Evolutionary conservation across 1,140 invertebrate species (phyloP), one percentile per base, ranked within the genome.

Genomic region (Mizuhopecten yessoensis): DNA sequence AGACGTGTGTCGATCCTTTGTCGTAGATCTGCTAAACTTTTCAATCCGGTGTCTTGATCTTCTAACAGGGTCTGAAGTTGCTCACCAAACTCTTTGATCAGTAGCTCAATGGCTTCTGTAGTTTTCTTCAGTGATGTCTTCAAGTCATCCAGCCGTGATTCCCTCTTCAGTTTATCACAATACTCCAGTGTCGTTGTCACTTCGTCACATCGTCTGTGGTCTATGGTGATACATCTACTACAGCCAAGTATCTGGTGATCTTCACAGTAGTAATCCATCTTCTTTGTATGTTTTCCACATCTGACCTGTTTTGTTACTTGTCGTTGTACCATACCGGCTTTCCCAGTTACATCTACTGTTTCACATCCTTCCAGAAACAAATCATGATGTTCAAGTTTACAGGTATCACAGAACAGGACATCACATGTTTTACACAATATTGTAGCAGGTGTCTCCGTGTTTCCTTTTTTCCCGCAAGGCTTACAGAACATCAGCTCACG

Each of bases 201-300:
- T 29, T 0, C 57, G 23, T 75, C 57, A 75, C 57, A 75, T 9
- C 57, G 23, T 11, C 57, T 75, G 57, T 75, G 57, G 2, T 75
- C 57, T 29, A 75, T 75, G 57, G 57, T 75, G 57, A 75, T 75
- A 29, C 57, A 75, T 75, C 57, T 75, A 75, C 57, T 75, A 75
- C 57, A 75, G 57, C 57, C 57, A 75, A 75, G 57, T 29, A 75
- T 29, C 57, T 29, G 57, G 23, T 75, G 57, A 9, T 75, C 57
- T n/a, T 75, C 57, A 75, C 57, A 75, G 11, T 75, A 75, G n/a
- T 75, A 75, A n/a, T 13, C 1, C 20, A 75, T n/a, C 57, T 75
- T n/a, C 57, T 75, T 75, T n/a, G 23, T 75, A 13, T 75, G 57
- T n/a, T 75, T n/a, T n/a, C 9, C 57, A 75, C 57, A 75, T 75